Conservation (phyloP, 37 sponge, comb jelly and placozoan species). For the Oopsacas minuta region DNA sequence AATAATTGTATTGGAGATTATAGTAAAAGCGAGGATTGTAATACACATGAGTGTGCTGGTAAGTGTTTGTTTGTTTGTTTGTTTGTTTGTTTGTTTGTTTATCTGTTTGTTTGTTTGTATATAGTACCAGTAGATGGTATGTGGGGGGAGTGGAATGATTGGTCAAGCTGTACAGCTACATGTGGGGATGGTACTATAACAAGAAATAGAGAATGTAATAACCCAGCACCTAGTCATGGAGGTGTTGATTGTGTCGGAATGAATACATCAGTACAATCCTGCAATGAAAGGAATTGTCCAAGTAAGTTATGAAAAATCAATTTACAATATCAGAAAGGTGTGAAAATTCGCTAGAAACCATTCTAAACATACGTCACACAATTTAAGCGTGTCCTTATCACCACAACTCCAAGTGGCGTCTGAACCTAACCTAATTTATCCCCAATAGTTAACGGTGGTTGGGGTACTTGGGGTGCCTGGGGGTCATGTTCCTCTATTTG, state of each 20-base stretch:
- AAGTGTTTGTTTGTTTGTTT: too few relatives aligned
- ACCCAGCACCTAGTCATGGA: neutral
- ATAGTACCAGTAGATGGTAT: conserved; percentile 12
- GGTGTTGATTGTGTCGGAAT: neutral
- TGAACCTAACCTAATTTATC: too few relatives aligned
- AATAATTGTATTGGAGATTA: neutral
- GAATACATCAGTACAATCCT: neutral
- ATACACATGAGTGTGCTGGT: neutral
- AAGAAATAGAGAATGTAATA: neutral
- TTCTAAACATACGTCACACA: too few relatives aligned
- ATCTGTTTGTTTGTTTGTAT: neutral
- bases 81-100: too few relatives aligned
- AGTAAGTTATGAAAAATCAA: too few relatives aligned
- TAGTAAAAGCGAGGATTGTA: neutral
- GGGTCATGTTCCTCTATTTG: conserved; percentile 9
- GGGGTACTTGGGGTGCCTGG: conserved; percentile 22
- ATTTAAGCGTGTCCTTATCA: too few relatives aligned
- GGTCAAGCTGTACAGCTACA: neutral
- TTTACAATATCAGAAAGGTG: too few relatives aligned
- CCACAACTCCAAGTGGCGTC: too few relatives aligned
- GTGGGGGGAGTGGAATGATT: conserved; percentile 9
- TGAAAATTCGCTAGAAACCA: too few relatives aligned
- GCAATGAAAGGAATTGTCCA: neutral
- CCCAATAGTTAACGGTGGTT: conserved; percentile 23
- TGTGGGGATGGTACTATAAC: neutral